A percentile compares a stretch with the other conserved stretches of the same genome.
Conservation (phyloP, 2,888 invertebrate genomes). For the Polydrusus pterygomalis region DNA sequence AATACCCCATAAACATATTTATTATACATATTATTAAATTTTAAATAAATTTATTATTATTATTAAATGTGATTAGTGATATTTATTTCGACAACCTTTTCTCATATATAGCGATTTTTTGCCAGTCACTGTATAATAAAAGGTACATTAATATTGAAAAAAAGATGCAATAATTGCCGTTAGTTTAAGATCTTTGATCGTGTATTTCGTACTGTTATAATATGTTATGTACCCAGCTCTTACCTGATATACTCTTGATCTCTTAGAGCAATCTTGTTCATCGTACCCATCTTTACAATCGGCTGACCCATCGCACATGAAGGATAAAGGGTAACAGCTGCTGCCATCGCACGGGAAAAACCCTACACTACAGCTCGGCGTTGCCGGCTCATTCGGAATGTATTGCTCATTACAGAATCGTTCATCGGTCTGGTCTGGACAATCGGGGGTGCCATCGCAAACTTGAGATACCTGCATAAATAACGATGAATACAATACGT, state of each 20-base stretch:
- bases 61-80: no score
- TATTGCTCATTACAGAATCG: constrained; percentile 65
- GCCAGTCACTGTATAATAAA: no score
- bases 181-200: no score
- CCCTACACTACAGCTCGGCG: constrained; percentile 73
- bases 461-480: constrained; percentile 63
- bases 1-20: no score
- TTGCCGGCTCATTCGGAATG: constrained; percentile 68
- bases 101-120: no score
- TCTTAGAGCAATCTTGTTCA: constrained; percentile 78
- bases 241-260: constrained; percentile 68
- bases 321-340: constrained; percentile 76
- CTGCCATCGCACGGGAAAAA: constrained; percentile 77
- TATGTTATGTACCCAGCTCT: background rate
- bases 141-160: no score
- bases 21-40: no score
- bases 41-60: no score
- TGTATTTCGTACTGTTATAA: no score
- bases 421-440: constrained; percentile 77
- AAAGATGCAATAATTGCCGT: no score
- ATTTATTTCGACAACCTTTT: no score
- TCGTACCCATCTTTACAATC: constrained; percentile 87
- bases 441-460: constrained; percentile 75
- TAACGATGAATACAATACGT: background rate
- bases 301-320: constrained; percentile 79